These are phyloP conservation scores for Gerris buenoi DNA, from an alignment of 1,140 invertebrate genomes.

Conservation along the genomic window DNA sequence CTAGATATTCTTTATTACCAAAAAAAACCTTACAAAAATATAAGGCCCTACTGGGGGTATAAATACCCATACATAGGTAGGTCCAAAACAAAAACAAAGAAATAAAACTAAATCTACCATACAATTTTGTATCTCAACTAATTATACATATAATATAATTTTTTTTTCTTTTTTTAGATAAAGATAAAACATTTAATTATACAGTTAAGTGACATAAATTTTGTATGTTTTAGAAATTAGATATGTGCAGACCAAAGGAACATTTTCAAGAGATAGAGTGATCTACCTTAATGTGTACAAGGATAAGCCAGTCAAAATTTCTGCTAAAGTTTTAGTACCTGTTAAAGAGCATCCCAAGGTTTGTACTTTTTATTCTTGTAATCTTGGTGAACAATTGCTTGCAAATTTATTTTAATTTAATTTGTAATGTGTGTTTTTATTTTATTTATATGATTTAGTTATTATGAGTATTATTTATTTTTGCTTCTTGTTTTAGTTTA, in stretches of 20 bases:
- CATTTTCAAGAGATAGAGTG: conserved; percentile 38
- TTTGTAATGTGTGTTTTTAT: too few species aligned
- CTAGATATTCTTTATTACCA: too few species aligned
- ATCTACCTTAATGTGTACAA: conserved; percentile 68
- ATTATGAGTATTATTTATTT: too few species aligned
- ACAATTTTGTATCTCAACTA: background rate
- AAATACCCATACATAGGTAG: too few species aligned
- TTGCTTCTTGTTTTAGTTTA: conserved; percentile 54
- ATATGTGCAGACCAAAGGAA: conserved; percentile 38
- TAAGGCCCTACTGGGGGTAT: too few species aligned
- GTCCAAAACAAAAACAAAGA: too few species aligned
- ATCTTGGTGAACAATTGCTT: too few species aligned
- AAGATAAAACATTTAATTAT: too few species aligned
- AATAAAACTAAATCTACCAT: too few species aligned
- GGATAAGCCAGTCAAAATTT: conserved; percentile 64
- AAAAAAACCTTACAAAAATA: too few species aligned
- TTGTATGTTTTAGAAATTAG: conserved; percentile 39
- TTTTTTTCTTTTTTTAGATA: background rate
- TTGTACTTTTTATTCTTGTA: conserved; percentile 21
- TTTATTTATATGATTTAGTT: too few species aligned
- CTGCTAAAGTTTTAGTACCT: conserved; percentile 65
- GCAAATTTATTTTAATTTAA: too few species aligned
- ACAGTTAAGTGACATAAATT: background rate
- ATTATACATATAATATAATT: background rate
- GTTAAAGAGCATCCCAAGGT: conserved; percentile 75